Evolutionary conservation across 2,888 invertebrate genomes (phyloP).

Genomic region (Ophraella communa): DNA sequence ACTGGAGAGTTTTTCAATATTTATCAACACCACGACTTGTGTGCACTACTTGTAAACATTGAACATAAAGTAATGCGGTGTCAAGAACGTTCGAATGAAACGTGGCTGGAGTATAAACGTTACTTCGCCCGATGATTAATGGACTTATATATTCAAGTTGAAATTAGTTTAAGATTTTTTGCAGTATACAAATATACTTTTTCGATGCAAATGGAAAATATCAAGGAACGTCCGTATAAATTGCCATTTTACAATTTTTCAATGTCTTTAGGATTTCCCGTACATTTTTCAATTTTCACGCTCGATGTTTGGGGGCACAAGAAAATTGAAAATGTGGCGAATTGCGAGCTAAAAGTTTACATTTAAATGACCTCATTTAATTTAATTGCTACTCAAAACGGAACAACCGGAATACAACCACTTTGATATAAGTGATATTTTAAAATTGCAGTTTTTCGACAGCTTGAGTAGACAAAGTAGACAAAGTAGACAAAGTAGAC

Average conservation of each 20-base stretch:
- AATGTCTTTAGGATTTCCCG: slow-evolving; percentile 29
- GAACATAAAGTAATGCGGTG: slow-evolving; percentile 4
- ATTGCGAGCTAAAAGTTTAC: not conserved
- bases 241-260: slow-evolving; percentile 37
- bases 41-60: too few relatives aligned
- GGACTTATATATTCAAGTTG: slow-evolving; percentile 33
- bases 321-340: slow-evolving; percentile 19
- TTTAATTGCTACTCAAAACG: too few relatives aligned
- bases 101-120: slow-evolving; percentile 17
- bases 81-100: slow-evolving; percentile 11
- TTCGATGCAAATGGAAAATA: slow-evolving; percentile 37
- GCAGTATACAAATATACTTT: slow-evolving; percentile 35
- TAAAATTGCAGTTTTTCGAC: too few relatives aligned
- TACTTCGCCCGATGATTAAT: slow-evolving; percentile 34
- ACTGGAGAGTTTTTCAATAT: too few relatives aligned
- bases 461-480: too few relatives aligned
- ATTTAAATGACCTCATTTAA: not conserved
- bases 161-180: slow-evolving; percentile 40
- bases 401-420: not conserved
- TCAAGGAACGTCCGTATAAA: slow-evolving; percentile 31
- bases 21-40: too few relatives aligned
- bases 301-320: slow-evolving; percentile 9
- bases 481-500: too few relatives aligned
- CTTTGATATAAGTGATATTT: not conserved
- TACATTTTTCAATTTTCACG: slow-evolving; percentile 26